Evolutionary conservation across 2,113 vertebrate genomes (phyloP).

Genomic region (Cyprinodon variegatus): DNA sequence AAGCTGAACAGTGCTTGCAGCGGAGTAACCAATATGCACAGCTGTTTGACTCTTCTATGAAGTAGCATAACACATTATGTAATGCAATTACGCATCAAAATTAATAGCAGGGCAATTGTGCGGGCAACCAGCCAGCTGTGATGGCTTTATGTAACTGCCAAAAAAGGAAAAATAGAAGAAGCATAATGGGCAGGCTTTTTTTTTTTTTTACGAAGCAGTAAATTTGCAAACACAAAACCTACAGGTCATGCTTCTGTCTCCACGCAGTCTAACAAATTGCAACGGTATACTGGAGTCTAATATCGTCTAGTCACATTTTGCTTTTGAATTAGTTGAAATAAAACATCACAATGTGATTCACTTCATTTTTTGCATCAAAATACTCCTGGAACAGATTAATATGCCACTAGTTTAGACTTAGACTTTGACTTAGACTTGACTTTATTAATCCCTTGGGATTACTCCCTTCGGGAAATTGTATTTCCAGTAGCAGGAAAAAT

Average conservation of each 20-base stretch:
- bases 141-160: constrained; percentile 73
- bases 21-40: constrained; percentile 56
- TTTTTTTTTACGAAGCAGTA: constrained; percentile 30
- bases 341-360: not conserved
- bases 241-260: constrained; percentile 40
- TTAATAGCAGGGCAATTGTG: constrained; percentile 75
- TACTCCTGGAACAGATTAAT: not conserved
- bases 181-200: not conserved
- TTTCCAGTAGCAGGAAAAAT: too few species aligned
- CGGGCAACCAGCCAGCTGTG: constrained; percentile 72
- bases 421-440: too few species aligned
- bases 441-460: too few species aligned
- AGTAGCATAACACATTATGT: constrained; percentile 69
- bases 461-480: too few species aligned
- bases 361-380: not conserved
- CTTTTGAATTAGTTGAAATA: not conserved
- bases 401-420: not conserved
- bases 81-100: constrained; percentile 75
- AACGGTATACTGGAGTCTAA: constrained; percentile 55
- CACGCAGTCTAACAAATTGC: constrained; percentile 67
- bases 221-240: not conserved
- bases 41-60: constrained; percentile 68
- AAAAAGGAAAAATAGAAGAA: constrained; percentile 58
- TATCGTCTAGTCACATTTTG: constrained; percentile 53
- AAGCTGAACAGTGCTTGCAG: constrained; percentile 40